Evolutionary conservation across 35 echinoderm and acorn worm species (phyloP).

Genomic region (Nesometra sesokonis): DNA sequence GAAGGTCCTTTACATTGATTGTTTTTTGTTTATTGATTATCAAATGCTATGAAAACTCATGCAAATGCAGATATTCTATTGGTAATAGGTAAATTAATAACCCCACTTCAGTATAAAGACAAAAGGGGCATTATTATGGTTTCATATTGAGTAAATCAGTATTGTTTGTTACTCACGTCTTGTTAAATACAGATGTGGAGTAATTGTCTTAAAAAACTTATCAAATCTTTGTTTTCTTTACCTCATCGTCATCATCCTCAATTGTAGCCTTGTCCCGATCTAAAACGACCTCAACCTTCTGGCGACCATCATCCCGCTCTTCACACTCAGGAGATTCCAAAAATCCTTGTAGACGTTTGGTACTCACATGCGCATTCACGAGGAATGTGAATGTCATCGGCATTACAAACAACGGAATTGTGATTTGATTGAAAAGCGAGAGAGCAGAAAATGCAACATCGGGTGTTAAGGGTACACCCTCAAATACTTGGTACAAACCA

Average conservation of each 20-base stretch:
- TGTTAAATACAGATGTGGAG: no score
- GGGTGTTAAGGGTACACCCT: constrained; percentile 13
- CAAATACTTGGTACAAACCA: constrained; percentile 26
- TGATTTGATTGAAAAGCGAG: constrained; percentile 57
- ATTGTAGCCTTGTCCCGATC: not conserved
- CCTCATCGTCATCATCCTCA: not conserved
- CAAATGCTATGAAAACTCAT: no score
- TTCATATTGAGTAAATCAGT: no score
- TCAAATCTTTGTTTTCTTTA: no score
- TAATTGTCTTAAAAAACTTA: no score
- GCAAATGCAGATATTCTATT: no score
- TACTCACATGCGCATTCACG: constrained; percentile 57
- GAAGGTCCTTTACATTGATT: no score
- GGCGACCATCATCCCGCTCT: constrained; percentile 4
- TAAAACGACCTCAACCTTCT: not conserved
- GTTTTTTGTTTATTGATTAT: no score
- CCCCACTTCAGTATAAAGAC: no score
- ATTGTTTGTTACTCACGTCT: no score
- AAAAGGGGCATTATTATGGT: no score
- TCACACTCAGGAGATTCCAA: constrained; percentile 41
- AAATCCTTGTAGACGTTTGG: constrained; percentile 38
- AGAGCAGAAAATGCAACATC: constrained; percentile 51
- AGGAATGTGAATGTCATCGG: constrained; percentile 36
- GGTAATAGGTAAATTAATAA: no score
- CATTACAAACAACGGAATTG: constrained; percentile 40